Base-by-base conservation (phyloP, 1,140 invertebrate genomes). In the Babylonia areolata region DNA sequence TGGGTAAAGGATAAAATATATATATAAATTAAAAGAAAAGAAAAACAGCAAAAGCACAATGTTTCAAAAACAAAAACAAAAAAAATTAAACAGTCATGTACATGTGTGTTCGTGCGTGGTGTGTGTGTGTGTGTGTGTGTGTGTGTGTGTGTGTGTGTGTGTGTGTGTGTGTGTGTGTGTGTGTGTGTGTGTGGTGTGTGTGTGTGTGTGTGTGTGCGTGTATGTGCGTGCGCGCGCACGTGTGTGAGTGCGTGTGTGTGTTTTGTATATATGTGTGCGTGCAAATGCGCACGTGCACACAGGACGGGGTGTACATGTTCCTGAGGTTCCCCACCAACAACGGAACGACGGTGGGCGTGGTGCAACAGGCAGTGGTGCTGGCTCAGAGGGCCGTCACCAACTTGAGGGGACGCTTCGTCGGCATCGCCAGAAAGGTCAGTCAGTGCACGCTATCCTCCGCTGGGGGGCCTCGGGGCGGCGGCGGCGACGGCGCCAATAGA, bases 331-430 rank as follows among this genome's bases (percentile, higher is more conserved):
- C 84, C 9, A 77, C 85, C 80, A 82, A 58, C 75, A 85, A 85
- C 46, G 85, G 84, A 3, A 54, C 64, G 17, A 33, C 58, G 12
- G 87, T 77, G 23, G 75, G 75, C 51, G 85, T 88, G 42, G 87
- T 85, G 20, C 80, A 69, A 2, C 87, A 88, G 85, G 80, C 84
- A 1, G 84, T 88, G 51, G 87, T 88, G 37, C 40, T 88, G 46
- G 87, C 84, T 0, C 75, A 85, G 80, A 73, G 87, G 58, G 71
- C 84, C 9, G 73, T 88, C n/a, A 46, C 46, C 1, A 86, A 71
- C 31, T 35, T 73, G 12, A 23, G 87, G 54, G 87, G 87, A 54
- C 73, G 77, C 31, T 85, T 85, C n/a, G 51, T 77, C 0, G 84
- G 73, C 33, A 85, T 85, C 35, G 73, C 77, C 12, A 37, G 40